phyloP scores from a whole-genome alignment of 1,140 invertebrate genomes.

The Drosophila insularis region DNA sequence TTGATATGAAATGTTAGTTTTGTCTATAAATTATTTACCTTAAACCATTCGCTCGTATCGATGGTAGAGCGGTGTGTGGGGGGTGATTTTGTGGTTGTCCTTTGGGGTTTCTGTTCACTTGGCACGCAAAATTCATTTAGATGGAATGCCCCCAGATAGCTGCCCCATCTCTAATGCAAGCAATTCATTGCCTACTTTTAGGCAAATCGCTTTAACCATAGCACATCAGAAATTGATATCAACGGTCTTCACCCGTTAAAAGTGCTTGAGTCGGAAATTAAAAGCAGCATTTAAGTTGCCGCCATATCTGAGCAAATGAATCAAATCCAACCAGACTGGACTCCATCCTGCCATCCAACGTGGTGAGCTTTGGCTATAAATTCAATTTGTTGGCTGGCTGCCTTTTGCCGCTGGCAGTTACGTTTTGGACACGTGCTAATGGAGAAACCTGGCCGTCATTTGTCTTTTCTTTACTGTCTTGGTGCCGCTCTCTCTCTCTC shows the following conservation, averaged over 20 bases:
- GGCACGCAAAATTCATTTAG: conserved; percentile 76
- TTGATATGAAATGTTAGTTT: conserved; percentile 20
- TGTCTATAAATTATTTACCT: conserved; percentile 68
- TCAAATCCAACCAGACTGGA: conserved; percentile 55
- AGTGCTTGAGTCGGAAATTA: conserved; percentile 73
- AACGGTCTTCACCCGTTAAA: conserved; percentile 23
- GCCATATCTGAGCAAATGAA: conserved; percentile 72
- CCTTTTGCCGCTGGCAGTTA: conserved; percentile 43
- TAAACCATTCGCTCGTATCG: conserved; percentile 54
- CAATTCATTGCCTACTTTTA: conserved; percentile 65
- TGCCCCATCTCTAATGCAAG: conserved; percentile 6
- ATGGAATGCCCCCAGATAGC: conserved; percentile 74
- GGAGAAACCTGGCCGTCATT: conserved; percentile 72
- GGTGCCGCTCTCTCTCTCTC: not conserved
- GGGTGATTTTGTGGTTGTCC: conserved; percentile 31
- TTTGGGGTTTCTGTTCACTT: conserved; percentile 18
- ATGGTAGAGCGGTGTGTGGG: conserved; percentile 17
- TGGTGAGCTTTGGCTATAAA: conserved; percentile 66
- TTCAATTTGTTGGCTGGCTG: conserved; percentile 71
- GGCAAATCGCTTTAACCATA: conserved; percentile 67
- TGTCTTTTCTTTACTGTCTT: conserved; percentile 55
- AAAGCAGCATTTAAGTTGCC: conserved; percentile 69
- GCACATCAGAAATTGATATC: conserved; percentile 43
- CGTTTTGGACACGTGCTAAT: conserved; percentile 55
- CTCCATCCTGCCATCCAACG: conserved; percentile 21